phyloP scores from a whole-genome alignment of 2,888 invertebrate species.

The Vannuccia rotundouncinata region DNA sequence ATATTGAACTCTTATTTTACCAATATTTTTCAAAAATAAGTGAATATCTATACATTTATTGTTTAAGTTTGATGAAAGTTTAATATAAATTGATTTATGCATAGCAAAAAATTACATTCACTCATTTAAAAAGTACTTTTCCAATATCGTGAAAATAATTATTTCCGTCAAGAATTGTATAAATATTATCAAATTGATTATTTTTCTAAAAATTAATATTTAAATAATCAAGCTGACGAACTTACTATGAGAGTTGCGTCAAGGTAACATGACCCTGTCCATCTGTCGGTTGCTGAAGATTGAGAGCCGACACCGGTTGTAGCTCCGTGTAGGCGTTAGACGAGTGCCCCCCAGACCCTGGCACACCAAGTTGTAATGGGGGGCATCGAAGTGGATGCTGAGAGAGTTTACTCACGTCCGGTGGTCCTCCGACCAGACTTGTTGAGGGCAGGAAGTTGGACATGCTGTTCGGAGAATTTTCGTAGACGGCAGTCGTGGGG shows the following conservation, averaged over 20 bases:
- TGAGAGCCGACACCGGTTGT: neutral
- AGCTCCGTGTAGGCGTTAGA: neutral
- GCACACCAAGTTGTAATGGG: neutral
- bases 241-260: neutral
- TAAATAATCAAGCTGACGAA: neutral
- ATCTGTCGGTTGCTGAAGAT: neutral
- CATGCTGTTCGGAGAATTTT: neutral
- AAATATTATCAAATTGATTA: too few relatives aligned
- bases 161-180: too few relatives aligned
- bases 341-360: neutral
- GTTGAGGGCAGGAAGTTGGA: neutral
- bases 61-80: too few relatives aligned
- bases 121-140: too few relatives aligned
- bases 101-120: too few relatives aligned
- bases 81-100: too few relatives aligned
- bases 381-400: neutral
- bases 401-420: neutral
- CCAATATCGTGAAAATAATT: too few relatives aligned
- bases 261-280: neutral
- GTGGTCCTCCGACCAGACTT: neutral
- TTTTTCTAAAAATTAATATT: too few relatives aligned
- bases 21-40: too few relatives aligned
- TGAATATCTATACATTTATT: too few relatives aligned
- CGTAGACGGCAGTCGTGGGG: neutral
- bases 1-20: too few relatives aligned